These are phyloP conservation scores for Himalopsyche tibetana DNA, from an alignment of 2,888 invertebrate genomes.

Conservation along the genomic window DNA sequence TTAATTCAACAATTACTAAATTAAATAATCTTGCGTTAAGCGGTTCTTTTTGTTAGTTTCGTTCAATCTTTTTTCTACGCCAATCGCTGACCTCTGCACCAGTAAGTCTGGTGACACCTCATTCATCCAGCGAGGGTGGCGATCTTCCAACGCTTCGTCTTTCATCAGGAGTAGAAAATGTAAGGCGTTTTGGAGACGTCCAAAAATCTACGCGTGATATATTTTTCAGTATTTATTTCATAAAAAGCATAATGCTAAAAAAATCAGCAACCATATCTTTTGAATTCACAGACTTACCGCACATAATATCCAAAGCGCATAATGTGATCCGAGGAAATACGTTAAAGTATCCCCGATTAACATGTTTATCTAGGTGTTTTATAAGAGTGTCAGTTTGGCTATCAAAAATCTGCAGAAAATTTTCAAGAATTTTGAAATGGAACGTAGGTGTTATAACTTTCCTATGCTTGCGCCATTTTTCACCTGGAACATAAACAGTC, in stretches of 20 bases:
- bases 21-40: too few relatives aligned
- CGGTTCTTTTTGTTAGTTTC: too few relatives aligned
- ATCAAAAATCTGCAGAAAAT: slow-evolving; percentile 84
- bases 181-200: too few relatives aligned
- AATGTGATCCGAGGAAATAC: slow-evolving; percentile 79
- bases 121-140: too few relatives aligned
- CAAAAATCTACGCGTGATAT: too few relatives aligned
- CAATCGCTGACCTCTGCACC: too few relatives aligned
- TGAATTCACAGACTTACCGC: slow-evolving; percentile 73
- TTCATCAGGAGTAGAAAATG: too few relatives aligned
- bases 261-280: slow-evolving; percentile 69
- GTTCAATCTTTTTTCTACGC: too few relatives aligned
- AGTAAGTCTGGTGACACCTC: too few relatives aligned
- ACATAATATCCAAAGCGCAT: slow-evolving; percentile 80
- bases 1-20: too few relatives aligned
- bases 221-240: too few relatives aligned
- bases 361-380: slow-evolving; percentile 74
- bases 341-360: slow-evolving; percentile 74
- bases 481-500: slow-evolving; percentile 68
- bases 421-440: slow-evolving; percentile 86
- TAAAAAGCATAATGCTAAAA: not conserved
- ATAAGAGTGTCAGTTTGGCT: slow-evolving; percentile 79
- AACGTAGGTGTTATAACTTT: slow-evolving; percentile 87
- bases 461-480: slow-evolving; percentile 81
- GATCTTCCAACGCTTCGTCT: too few relatives aligned